phyloP scores from a whole-genome alignment of 2,888 invertebrate species.

The Prostheceraeus crozeri region DNA sequence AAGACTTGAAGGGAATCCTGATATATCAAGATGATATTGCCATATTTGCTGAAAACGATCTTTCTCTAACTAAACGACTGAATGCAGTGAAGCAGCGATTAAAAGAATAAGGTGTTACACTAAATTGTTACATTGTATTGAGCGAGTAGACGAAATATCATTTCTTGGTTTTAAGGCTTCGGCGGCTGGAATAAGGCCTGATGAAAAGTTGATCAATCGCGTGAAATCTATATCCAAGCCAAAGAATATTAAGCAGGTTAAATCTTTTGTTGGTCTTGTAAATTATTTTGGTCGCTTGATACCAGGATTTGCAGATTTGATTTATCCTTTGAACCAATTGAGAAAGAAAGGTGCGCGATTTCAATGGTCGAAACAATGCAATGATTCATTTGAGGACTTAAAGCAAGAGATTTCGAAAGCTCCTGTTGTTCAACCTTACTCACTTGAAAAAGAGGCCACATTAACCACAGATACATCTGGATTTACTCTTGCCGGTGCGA shows the following conservation, averaged over 20 bases:
- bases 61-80: constrained; percentile 9
- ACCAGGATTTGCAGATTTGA: constrained; percentile 33
- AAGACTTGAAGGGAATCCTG: constrained; percentile 33
- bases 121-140: constrained; percentile 35
- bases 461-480: constrained; percentile 30
- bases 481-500: constrained; percentile 12
- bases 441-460: constrained; percentile 31
- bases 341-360: constrained; percentile 23
- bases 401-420: constrained; percentile 28
- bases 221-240: constrained; percentile 24
- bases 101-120: too few species aligned
- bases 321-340: constrained; percentile 34
- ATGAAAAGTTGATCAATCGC: constrained; percentile 26
- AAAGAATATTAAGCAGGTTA: constrained; percentile 31
- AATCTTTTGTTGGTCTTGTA: constrained; percentile 26
- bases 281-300: constrained; percentile 36
- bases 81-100: constrained; percentile 34
- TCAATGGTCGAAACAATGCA: constrained; percentile 32
- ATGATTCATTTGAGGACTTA: constrained; percentile 30
- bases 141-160: constrained; percentile 7
- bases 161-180: constrained; percentile 28
- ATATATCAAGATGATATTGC: constrained; percentile 35
- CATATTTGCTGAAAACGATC: constrained; percentile 31
- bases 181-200: constrained; percentile 14
- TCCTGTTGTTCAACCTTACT: constrained; percentile 31